Evolutionary conservation across 2,888 invertebrate species (phyloP).

Genomic region (Phalera bucephala): DNA sequence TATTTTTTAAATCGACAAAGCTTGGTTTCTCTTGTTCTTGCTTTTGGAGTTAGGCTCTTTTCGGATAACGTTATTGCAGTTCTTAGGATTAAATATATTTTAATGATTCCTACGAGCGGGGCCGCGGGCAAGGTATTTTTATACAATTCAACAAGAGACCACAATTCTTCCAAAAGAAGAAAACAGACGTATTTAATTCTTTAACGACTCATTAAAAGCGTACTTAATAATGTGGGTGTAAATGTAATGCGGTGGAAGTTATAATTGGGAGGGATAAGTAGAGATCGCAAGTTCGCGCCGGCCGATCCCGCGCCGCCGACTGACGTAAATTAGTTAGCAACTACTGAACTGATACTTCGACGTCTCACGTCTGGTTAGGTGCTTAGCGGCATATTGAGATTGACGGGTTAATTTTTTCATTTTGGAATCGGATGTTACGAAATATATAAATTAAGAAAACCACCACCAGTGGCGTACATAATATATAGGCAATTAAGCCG

Average conservation of each 20-base stretch:
- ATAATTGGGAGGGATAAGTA: slow-evolving; percentile 67
- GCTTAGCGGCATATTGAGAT: slow-evolving; percentile 33
- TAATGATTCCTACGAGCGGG: too few species aligned
- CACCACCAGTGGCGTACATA: too few species aligned
- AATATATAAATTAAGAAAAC: too few species aligned
- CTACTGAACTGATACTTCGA: slow-evolving; percentile 64
- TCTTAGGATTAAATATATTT: too few species aligned
- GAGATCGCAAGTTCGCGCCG: slow-evolving; percentile 56
- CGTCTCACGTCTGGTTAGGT: slow-evolving; percentile 51
- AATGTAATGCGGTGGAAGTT: slow-evolving; percentile 55
- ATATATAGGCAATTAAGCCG: too few species aligned
- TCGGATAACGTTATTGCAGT: too few species aligned
- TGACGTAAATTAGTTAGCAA: slow-evolving; percentile 68
- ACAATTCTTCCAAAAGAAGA: too few species aligned
- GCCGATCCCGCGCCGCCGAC: slow-evolving; percentile 38
- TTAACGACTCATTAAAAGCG: slow-evolving; percentile 24
- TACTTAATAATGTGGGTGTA: slow-evolving; percentile 31
- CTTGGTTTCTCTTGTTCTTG: too few species aligned
- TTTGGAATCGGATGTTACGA: slow-evolving; percentile 1
- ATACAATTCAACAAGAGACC: too few species aligned
- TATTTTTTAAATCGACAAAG: too few species aligned
- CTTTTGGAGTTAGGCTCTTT: too few species aligned
- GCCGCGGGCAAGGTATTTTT: too few species aligned
- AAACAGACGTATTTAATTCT: slow-evolving; percentile 26
- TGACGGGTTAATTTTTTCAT: slow-evolving; percentile 17